A percentile compares a stretch with the other conserved stretches of the same genome.
These are phyloP conservation scores for Drosophila anomelani DNA, from an alignment of 2,888 invertebrate species.

Conservation along the genomic window DNA sequence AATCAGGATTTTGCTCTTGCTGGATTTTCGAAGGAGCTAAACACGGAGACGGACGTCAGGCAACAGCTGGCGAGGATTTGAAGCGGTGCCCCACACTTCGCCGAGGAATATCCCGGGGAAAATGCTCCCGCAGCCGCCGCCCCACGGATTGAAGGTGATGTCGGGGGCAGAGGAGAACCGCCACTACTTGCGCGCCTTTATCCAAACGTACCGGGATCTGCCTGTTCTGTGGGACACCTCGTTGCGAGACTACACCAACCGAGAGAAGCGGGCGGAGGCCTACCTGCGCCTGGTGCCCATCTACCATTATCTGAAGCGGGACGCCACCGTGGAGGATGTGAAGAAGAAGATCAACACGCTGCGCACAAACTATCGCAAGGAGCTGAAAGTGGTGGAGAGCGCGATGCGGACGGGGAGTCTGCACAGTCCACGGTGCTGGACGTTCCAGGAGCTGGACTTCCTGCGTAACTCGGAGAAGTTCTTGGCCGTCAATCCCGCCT, in stretches of 20 bases:
- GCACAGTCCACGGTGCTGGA: slow-evolving; percentile 82
- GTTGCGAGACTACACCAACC: slow-evolving; percentile 82
- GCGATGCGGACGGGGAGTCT: slow-evolving; percentile 75
- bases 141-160: slow-evolving; percentile 69
- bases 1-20: slow-evolving; percentile 61
- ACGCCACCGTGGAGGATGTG: slow-evolving; percentile 83
- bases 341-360: slow-evolving; percentile 83
- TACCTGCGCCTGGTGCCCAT: slow-evolving; percentile 80
- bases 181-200: slow-evolving; percentile 80
- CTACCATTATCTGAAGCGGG: slow-evolving; percentile 80
- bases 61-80: slow-evolving; percentile 3
- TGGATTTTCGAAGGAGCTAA: slow-evolving; percentile 51
- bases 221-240: slow-evolving; percentile 83
- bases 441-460: slow-evolving; percentile 81
- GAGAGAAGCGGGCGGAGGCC: slow-evolving; percentile 82
- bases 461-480: slow-evolving; percentile 81
- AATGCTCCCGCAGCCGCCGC: slow-evolving; percentile 71
- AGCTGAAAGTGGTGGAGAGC: slow-evolving; percentile 80
- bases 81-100: slow-evolving; percentile 5
- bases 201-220: slow-evolving; percentile 80
- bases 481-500: slow-evolving; percentile 77
- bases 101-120: slow-evolving; percentile 1
- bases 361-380: slow-evolving; percentile 83
- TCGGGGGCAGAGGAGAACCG: slow-evolving; percentile 82
- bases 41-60: slow-evolving; percentile 15